These are phyloP conservation scores for Cosmia pyralina DNA, from an alignment of 2,888 invertebrate species.

Conservation along the genomic window DNA sequence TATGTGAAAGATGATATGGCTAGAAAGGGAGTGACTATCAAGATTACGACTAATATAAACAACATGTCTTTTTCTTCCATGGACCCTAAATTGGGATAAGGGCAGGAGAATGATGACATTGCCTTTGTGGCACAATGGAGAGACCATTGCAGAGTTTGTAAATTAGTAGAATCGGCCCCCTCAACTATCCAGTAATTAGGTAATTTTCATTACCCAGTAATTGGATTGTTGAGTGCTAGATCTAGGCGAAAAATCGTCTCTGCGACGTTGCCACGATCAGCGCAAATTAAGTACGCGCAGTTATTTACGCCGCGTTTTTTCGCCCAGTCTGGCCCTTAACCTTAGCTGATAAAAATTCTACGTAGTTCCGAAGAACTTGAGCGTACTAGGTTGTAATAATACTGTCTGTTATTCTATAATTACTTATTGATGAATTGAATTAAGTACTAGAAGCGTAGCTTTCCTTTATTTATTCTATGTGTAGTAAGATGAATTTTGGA, in stretches of 20 bases:
- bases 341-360: constrained; percentile 7
- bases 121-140: background rate
- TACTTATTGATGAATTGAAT: constrained; percentile 15
- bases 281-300: background rate
- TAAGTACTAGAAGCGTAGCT: background rate
- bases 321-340: background rate
- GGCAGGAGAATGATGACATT: too few species aligned
- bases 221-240: background rate
- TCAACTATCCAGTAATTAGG: background rate
- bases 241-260: background rate
- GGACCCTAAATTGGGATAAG: too few species aligned
- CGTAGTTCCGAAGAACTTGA: background rate
- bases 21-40: too few species aligned
- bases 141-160: background rate
- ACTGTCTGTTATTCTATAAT: constrained; percentile 21
- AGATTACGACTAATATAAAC: too few species aligned
- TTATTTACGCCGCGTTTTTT: background rate
- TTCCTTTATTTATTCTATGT: background rate
- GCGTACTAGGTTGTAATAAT: constrained; percentile 23
- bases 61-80: too few species aligned
- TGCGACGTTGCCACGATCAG: background rate
- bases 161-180: background rate
- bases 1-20: too few species aligned
- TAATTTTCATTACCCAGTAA: background rate
- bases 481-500: background rate